Base-by-base conservation (phyloP, 2,888 invertebrate species). In the Venusia cambrica region DNA sequence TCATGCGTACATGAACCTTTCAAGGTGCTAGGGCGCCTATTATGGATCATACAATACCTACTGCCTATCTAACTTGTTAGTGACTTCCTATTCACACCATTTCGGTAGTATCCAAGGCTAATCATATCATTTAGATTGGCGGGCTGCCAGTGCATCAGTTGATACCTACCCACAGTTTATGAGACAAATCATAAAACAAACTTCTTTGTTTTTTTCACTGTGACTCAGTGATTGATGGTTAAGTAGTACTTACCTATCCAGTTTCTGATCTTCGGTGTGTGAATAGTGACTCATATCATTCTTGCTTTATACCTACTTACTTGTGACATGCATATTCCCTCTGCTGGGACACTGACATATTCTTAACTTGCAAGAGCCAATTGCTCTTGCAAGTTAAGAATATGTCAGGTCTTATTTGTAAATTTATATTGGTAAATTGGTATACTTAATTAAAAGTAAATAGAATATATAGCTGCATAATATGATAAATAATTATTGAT, bases 11-110 rank as follows among this genome's bases (percentile, higher is more conserved):
- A 49, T 62, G 54, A 65, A 68, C 62, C 58, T 68, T 62, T 65
- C 66, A 71, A 74, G 73, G 68, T 62, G 51, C 46, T 59, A 65
- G 60, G 66, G 63, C 60, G 49, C 51, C 43, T 62, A 62, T 60
- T 39, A 37, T 34, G 40, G 45, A 16, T 42, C 49, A 56, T 45
- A 33, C 44, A 42, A 32, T 44, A 28, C 40, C 41, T 29, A 47
- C 45, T 33, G 14, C 28, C 22, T 10, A 24, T 18, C 27, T 36
- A 30, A n/a, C n/a, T n/a, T n/a, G 36, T 39, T 13, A 26, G 43
- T 50, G 45, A 40, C 46, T 50, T 50, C 50, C 50, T 36, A 38
- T 27, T 36, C 16, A 13, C 33, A 40, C 40, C 34, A 20, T 31
- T 27, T 40, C 22, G 26, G 24, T 12, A 29, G 51, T 39, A 54